Evolutionary conservation across 2,888 invertebrate species (phyloP), one percentile per base, ranked within the genome.

Genomic region (Electrophaes corylata): DNA sequence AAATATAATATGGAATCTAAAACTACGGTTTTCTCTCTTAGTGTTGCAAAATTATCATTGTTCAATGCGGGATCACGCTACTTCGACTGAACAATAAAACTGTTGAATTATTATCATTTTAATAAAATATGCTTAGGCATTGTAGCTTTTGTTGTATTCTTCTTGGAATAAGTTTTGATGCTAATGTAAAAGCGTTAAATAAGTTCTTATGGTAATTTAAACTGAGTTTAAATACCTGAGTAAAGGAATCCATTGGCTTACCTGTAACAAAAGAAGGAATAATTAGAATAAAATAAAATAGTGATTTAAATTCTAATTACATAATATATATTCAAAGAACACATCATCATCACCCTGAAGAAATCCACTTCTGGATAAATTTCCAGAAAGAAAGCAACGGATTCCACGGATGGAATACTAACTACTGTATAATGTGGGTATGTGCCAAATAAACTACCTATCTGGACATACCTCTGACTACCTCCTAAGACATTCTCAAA

Each of bases 41-140:
- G 41, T 37, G 14, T n/a, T 19, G 19, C 11, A 2, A 41, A n/a
- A 41, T 41, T 20, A 23, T 4, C 12, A 20, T 26, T 10, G 12
- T 20, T 43, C 14, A 43, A 43, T 41, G 40, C 19, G 10, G 10
- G n/a, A 40, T 40, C 40, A 40, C 40, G 40, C 3, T 2, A 40
- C n/a, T n/a, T n/a, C n/a, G n/a, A 19, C 8, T 18, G 18, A 19
- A 40, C n/a, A 20, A 40, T 19, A 40, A 33, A 33, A 6, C 23
- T 14, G n/a, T 2, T 19, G 5, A 40, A 19, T 23, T 23, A 40
- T 40, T 40, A 39, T 39, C 16, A 18, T 39, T 35, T 5, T 4
- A 14, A 14, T 39, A 39, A 18, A 40, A 20, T 19, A 10, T 40
- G 10, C n/a, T 1, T 1, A 19, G 19, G 3, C 5, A 6, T 2